Evolutionary conservation across 2,797 vertebrate genomes (phyloP).

Genomic region (Dermochelys coriacea): DNA sequence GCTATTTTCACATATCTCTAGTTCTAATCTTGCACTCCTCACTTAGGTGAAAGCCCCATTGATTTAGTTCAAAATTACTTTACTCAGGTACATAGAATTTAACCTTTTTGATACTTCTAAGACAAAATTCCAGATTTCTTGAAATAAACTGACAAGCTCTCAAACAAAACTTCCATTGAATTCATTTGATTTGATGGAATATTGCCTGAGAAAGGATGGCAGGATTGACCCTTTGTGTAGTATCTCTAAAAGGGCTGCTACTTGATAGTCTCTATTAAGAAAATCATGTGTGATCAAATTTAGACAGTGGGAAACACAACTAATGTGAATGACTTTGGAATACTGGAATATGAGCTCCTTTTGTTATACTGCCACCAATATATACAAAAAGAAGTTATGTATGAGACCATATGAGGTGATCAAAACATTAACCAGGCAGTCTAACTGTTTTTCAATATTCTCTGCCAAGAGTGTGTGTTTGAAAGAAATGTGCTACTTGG

Average conservation of each 20-base stretch:
- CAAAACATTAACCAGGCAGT: conserved; percentile 79
- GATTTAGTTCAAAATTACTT: not conserved
- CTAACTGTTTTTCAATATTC: conserved; percentile 68
- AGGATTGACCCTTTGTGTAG: conserved; percentile 33
- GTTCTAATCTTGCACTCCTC: not conserved
- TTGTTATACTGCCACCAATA: conserved; percentile 59
- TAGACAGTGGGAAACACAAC: conserved; percentile 61
- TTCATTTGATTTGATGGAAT: conserved; percentile 55
- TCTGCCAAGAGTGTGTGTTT: conserved; percentile 63
- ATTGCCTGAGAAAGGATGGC: conserved; percentile 15
- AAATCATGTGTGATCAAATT: conserved; percentile 41
- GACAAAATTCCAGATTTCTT: not conserved
- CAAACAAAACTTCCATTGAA: conserved; percentile 40
- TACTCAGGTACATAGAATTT: conserved; percentile 10
- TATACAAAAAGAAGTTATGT: conserved; percentile 52
- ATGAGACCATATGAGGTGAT: conserved; percentile 70
- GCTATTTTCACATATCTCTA: not conserved
- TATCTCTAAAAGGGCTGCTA: not conserved
- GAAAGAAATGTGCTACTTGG: conserved; percentile 75
- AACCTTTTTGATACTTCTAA: accelerated
- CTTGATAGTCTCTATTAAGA: conserved; percentile 50
- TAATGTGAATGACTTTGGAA: conserved; percentile 58
- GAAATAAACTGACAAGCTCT: not conserved
- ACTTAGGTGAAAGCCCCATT: conserved; percentile 5
- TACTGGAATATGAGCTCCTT: conserved; percentile 30